Evolutionary conservation across 2,797 vertebrate genomes (phyloP).

Genomic region (Cichlasoma orientale): DNA sequence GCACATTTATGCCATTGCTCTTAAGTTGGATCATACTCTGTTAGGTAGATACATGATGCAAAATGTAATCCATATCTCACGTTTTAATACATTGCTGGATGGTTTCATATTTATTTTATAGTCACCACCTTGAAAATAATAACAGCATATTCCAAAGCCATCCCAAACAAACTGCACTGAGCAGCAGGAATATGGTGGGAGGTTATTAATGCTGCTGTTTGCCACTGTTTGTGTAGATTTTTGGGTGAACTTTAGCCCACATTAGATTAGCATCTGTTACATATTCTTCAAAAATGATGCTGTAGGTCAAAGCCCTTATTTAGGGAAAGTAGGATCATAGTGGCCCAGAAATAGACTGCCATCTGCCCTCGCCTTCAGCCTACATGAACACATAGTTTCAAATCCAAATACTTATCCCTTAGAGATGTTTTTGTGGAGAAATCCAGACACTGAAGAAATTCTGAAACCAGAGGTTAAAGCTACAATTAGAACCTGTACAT

Average conservation of each 20-base stretch:
- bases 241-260: not conserved
- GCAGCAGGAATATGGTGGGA: not conserved
- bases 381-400: not conserved
- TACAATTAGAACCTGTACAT: not conserved
- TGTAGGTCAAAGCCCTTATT: not conserved
- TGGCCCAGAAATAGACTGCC: not conserved
- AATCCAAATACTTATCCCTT: not conserved
- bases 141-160: not conserved
- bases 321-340: not conserved
- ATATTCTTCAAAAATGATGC: not conserved
- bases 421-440: not conserved
- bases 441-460: not conserved
- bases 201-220: not conserved
- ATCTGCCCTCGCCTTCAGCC: not conserved
- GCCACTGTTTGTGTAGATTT: not conserved
- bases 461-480: not conserved
- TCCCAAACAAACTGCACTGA: not conserved
- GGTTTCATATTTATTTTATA: not conserved
- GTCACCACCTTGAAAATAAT: not conserved
- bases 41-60: too few species aligned
- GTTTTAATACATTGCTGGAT: not conserved
- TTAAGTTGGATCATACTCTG: not conserved
- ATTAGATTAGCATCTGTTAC: slow-evolving; percentile 1
- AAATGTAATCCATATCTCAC: too few species aligned
- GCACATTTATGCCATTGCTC: not conserved